Conservation (phyloP, 1,140 invertebrate genomes). For the Leptinotarsa defecta region DNA sequence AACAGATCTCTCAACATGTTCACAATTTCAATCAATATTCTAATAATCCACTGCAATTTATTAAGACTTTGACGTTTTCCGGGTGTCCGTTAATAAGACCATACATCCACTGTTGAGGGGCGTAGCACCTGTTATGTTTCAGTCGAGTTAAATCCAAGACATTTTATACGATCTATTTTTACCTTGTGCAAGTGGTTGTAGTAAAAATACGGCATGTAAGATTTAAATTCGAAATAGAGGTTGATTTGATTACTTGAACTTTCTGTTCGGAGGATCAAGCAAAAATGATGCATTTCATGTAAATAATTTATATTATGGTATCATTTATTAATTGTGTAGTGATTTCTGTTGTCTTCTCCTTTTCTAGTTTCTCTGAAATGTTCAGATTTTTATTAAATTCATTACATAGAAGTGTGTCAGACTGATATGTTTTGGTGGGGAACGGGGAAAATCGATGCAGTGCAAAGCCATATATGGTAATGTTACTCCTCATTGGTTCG, state of each 20-base stretch:
- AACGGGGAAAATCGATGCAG: slow-evolving; percentile 49
- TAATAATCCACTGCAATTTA: too few relatives aligned
- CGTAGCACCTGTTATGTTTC: slow-evolving; percentile 31
- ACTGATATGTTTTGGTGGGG: slow-evolving; percentile 31
- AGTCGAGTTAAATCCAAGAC: background rate
- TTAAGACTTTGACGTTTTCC: too few relatives aligned
- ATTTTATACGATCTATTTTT: slow-evolving; percentile 39
- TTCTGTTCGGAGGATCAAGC: too few relatives aligned
- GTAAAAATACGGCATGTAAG: slow-evolving; percentile 30
- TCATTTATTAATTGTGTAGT: too few relatives aligned
- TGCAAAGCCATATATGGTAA: slow-evolving; percentile 56
- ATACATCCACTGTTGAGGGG: slow-evolving; percentile 7
- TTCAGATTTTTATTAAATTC: slow-evolving; percentile 25
- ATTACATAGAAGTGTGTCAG: slow-evolving; percentile 37
- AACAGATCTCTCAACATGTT: too few relatives aligned
- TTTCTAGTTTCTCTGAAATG: slow-evolving; percentile 17
- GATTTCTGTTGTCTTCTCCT: background rate
- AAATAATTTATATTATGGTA: too few relatives aligned
- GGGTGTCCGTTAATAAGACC: background rate
- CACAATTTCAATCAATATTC: too few relatives aligned
- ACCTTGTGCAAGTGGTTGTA: slow-evolving; percentile 40
- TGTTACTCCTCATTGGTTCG: slow-evolving; percentile 54
- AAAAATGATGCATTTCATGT: too few relatives aligned
- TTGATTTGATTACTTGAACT: too few relatives aligned
- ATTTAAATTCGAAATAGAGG: background rate